phyloP scores from a whole-genome alignment of 1,140 invertebrate species.

The Gonatopus flavifemur region DNA sequence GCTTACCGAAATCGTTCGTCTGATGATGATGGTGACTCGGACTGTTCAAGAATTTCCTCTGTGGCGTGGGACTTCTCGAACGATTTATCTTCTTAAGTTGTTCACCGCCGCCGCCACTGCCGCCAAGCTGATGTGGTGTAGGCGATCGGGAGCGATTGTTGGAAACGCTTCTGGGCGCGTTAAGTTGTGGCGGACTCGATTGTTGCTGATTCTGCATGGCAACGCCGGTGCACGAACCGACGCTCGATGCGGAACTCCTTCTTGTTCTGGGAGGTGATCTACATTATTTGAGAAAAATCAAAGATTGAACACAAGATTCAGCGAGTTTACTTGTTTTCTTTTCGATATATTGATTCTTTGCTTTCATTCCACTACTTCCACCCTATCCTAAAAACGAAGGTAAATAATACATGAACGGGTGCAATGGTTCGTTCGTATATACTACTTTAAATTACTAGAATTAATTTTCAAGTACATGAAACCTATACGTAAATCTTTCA shows the following conservation, averaged over 20 bases:
- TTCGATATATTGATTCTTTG: too few relatives aligned
- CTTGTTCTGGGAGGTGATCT: slow-evolving; percentile 63
- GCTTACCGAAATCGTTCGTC: slow-evolving; percentile 28
- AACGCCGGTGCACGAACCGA: slow-evolving; percentile 52
- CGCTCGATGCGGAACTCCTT: slow-evolving; percentile 60
- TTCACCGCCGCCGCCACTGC: slow-evolving; percentile 29
- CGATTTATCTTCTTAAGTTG: slow-evolving; percentile 58
- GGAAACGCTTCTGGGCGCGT: slow-evolving; percentile 43
- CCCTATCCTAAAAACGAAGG: too few relatives aligned
- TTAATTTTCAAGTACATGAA: too few relatives aligned
- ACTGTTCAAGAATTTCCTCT: slow-evolving; percentile 38
- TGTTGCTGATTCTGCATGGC: slow-evolving; percentile 42
- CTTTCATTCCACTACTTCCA: too few relatives aligned
- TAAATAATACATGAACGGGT: too few relatives aligned
- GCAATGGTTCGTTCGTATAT: too few relatives aligned
- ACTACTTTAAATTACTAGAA: too few relatives aligned
- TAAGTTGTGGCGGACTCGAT: slow-evolving; percentile 43
- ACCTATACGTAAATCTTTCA: too few relatives aligned
- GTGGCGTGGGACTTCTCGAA: slow-evolving; percentile 50
- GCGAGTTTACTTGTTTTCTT: too few relatives aligned
- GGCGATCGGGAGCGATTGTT: slow-evolving; percentile 60
- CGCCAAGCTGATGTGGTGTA: slow-evolving; percentile 46
- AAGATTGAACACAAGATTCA: too few relatives aligned
- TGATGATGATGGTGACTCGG: slow-evolving; percentile 27
- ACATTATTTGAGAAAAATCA: too few relatives aligned